Evolutionary conservation across 2,113 vertebrate genomes (phyloP).

Genomic region (Greenwoodochromis staneri): DNA sequence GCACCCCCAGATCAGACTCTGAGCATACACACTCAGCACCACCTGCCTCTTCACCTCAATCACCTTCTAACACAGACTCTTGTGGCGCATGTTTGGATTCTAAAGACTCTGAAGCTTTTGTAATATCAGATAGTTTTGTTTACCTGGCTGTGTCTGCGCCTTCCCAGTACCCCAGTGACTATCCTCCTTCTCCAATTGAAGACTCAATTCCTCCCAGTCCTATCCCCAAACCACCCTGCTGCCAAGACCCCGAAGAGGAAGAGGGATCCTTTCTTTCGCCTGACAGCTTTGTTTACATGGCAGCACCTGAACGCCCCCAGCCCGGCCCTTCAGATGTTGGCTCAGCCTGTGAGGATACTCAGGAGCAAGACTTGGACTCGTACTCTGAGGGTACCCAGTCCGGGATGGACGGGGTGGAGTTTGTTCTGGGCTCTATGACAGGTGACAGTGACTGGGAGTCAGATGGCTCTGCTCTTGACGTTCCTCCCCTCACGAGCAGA

Average conservation of each 20-base stretch:
- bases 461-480: conserved; percentile 59
- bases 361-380: conserved; percentile 65
- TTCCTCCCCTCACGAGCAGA: conserved; percentile 7
- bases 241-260: conserved; percentile 51
- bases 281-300: conserved; percentile 78
- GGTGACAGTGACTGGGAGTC: conserved; percentile 79
- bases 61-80: conserved; percentile 7
- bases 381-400: conserved; percentile 71
- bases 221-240: conserved; percentile 44
- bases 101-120: conserved; percentile 62
- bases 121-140: conserved; percentile 75
- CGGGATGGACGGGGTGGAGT: conserved; percentile 70
- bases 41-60: conserved; percentile 8
- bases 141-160: conserved; percentile 75
- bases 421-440: conserved; percentile 67
- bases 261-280: conserved; percentile 63
- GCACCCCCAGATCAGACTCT: conserved; percentile 47
- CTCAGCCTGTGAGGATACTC: conserved; percentile 63
- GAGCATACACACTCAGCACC: not conserved
- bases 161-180: conserved; percentile 47
- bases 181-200: conserved; percentile 62
- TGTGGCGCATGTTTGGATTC: conserved; percentile 27
- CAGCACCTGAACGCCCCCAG: conserved; percentile 68
- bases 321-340: conserved; percentile 45
- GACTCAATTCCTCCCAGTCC: conserved; percentile 68